A percentile compares a stretch with the other conserved stretches of the same genome.
These are phyloP conservation scores for Parnassius mnemosyne DNA, from an alignment of 2,888 invertebrate species.

Conservation along the genomic window DNA sequence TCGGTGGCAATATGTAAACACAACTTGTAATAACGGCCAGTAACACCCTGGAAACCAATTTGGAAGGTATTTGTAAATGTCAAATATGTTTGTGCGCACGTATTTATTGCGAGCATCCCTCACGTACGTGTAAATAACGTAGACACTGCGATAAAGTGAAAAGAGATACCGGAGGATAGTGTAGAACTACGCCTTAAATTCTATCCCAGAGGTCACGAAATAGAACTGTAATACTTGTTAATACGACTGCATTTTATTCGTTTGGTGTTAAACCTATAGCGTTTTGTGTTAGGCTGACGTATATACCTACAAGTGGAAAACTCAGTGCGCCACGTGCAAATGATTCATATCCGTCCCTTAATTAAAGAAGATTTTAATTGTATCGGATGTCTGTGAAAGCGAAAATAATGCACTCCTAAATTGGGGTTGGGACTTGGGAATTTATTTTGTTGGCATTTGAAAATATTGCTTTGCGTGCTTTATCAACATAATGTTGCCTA, in stretches of 20 bases:
- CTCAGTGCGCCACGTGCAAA: conserved; percentile 81
- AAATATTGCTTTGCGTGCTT: conserved; percentile 72
- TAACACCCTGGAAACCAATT: conserved; percentile 76
- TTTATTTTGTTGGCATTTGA: conserved; percentile 59
- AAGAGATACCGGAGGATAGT: conserved; percentile 71
- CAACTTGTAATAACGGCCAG: conserved; percentile 71
- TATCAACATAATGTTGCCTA: conserved; percentile 33
- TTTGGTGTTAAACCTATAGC: conserved; percentile 38
- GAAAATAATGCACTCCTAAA: conserved; percentile 81
- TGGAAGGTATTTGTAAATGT: conserved; percentile 77
- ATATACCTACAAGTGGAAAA: conserved; percentile 72
- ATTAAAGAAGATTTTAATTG: conserved; percentile 82
- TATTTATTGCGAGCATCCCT: conserved; percentile 79
- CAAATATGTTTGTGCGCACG: conserved; percentile 78
- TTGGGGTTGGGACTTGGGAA: conserved; percentile 73
- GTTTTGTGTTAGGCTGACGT: conserved; percentile 52
- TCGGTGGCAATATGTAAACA: conserved; percentile 67
- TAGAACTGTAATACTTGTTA: conserved; percentile 42
- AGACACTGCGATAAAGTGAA: conserved; percentile 78
- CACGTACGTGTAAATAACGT: conserved; percentile 78
- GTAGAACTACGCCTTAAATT: conserved; percentile 57
- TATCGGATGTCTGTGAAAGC: conserved; percentile 80
- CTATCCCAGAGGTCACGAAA: conserved; percentile 39
- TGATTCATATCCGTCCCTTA: conserved; percentile 80
- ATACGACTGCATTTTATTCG: conserved; percentile 55